These are phyloP conservation scores for Drosophila nigritarsus DNA, from an alignment of 2,888 invertebrate species.

Conservation along the genomic window DNA sequence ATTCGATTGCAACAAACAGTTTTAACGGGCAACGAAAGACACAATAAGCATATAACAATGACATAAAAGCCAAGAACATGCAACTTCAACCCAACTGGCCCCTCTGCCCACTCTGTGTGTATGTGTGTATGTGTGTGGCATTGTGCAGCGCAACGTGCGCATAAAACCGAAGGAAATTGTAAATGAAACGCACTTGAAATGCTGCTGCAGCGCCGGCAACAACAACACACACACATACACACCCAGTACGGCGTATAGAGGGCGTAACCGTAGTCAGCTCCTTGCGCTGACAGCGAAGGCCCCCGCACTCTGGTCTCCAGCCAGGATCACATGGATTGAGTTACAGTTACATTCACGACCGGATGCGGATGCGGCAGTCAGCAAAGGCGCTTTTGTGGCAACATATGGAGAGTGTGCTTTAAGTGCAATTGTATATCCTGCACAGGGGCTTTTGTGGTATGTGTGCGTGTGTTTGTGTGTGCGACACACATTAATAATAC, in stretches of 20 bases:
- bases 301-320: constrained; percentile 2
- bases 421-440: constrained; percentile 79
- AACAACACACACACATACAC: background rate
- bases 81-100: constrained; percentile 32
- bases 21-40: constrained; percentile 63
- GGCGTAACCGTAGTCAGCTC: constrained; percentile 55
- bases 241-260: constrained; percentile 19
- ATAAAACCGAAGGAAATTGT: constrained; percentile 77
- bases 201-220: constrained; percentile 51
- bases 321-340: constrained; percentile 61
- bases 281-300: constrained; percentile 25
- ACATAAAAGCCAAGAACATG: constrained; percentile 69
- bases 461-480: constrained; percentile 18
- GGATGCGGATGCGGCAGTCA: constrained; percentile 52
- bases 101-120: constrained; percentile 6
- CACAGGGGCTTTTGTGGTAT: constrained; percentile 55
- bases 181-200: constrained; percentile 80
- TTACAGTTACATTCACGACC: constrained; percentile 65
- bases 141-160: constrained; percentile 68
- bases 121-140: constrained; percentile 26
- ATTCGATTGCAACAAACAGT: constrained; percentile 71
- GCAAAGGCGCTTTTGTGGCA: constrained; percentile 60
- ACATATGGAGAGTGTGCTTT: constrained; percentile 74
- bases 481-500: constrained; percentile 70
- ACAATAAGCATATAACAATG: constrained; percentile 75